A percentile compares a stretch with the other conserved stretches of the same genome.
These are phyloP conservation scores for Trachelipus rathkii DNA, from an alignment of 1,140 invertebrate genomes.

Conservation along the genomic window DNA sequence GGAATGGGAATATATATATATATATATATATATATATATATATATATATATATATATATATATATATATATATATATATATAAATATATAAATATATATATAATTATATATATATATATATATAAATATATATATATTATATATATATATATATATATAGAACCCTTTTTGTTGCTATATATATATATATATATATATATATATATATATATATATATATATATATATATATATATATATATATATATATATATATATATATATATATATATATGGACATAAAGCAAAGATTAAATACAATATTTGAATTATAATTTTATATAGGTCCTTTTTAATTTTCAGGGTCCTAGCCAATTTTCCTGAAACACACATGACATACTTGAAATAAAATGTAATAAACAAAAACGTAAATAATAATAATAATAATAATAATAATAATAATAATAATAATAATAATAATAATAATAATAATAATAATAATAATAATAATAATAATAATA, in stretches of 20 bases:
- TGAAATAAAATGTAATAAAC: no score
- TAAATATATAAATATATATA: constrained; percentile 1
- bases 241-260: constrained; percentile 1
- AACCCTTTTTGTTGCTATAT: neutral
- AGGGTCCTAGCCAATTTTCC: no score
- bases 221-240: constrained; percentile 15
- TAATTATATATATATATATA: constrained; percentile 6
- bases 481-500: no score
- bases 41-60: constrained; percentile 15
- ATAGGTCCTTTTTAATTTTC: no score
- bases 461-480: no score
- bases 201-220: no score
- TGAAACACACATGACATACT: no score
- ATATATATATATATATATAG: neutral
- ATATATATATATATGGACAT: constrained; percentile 12
- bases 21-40: neutral
- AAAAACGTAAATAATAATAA: no score
- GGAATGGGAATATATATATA: neutral
- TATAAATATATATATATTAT: constrained; percentile 5
- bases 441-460: no score
- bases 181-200: neutral
- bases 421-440: no score
- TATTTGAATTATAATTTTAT: no score
- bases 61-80: constrained; percentile 14
- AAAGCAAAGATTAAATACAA: no score